Conservation (phyloP, 1,140 invertebrate genomes). For the Camponotus vicinus region DNA sequence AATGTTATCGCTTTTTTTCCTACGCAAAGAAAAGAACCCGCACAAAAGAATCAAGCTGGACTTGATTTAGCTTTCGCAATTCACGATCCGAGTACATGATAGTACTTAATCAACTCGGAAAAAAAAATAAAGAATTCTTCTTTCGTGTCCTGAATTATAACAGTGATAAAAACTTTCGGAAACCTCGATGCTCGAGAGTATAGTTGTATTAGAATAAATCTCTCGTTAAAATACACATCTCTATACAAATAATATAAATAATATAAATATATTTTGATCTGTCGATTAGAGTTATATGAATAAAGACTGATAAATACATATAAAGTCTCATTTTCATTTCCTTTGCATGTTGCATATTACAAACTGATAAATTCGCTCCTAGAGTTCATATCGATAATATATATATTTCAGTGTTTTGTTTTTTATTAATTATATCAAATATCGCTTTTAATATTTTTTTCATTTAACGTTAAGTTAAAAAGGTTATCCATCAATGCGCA, state of each 20-base stretch:
- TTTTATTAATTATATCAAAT: conserved; percentile 22
- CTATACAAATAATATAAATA: conserved; percentile 47
- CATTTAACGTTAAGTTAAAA: neutral
- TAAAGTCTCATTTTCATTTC: too few relatives aligned
- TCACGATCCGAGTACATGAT: conserved; percentile 53
- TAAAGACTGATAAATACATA: conserved; percentile 80
- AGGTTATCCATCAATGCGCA: conserved; percentile 13
- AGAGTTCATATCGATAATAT: neutral
- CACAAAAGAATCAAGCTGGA: conserved; percentile 76
- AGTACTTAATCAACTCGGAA: conserved; percentile 48
- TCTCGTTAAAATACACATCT: conserved; percentile 60
- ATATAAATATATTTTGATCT: conserved; percentile 80
- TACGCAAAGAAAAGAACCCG: conserved; percentile 43
- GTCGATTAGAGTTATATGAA: conserved; percentile 75
- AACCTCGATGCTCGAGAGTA: conserved; percentile 7
- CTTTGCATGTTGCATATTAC: neutral
- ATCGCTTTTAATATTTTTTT: conserved; percentile 10
- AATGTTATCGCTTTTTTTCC: conserved; percentile 35
- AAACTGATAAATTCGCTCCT: neutral
- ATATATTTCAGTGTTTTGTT: conserved; percentile 9
- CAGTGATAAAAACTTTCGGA: conserved; percentile 35
- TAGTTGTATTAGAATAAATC: conserved; percentile 38
- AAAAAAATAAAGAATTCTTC: conserved; percentile 33
- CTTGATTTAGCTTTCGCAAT: conserved; percentile 73
- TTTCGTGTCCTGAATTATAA: conserved; percentile 52